A percentile compares a stretch with the other conserved stretches of the same genome.
phyloP scores from a whole-genome alignment of 2,888 invertebrate genomes.

The Scelioninae gen. 1 region DNA sequence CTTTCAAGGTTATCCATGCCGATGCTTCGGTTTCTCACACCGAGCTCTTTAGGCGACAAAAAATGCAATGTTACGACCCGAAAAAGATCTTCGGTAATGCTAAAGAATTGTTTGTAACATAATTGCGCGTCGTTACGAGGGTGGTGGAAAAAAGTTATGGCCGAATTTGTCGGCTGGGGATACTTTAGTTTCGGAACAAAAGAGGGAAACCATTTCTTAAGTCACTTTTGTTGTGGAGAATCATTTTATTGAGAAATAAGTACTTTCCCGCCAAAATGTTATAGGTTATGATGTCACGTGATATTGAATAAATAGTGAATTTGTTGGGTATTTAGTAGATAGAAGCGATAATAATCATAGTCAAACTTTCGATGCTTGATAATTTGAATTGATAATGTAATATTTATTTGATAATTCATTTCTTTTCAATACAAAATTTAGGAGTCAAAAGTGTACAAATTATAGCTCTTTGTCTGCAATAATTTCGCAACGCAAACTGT shows the following conservation, averaged over 20 bases:
- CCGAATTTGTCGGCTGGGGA: constrained; percentile 14
- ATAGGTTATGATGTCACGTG: no score
- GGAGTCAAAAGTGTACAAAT: constrained; percentile 8
- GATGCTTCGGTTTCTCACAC: constrained; percentile 54
- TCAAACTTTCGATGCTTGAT: no score
- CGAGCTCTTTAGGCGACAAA: constrained; percentile 49
- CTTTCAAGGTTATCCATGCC: constrained; percentile 53
- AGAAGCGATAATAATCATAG: no score
- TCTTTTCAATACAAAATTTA: neutral
- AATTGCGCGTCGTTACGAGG: constrained; percentile 31
- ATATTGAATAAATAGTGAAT: no score
- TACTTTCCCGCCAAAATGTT: no score
- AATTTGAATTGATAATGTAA: no score
- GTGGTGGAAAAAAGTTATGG: constrained; percentile 19
- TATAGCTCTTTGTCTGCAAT: constrained; percentile 31
- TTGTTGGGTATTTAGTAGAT: no score
- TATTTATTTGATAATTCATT: no score
- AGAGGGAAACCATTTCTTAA: no score
- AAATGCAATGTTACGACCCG: constrained; percentile 43
- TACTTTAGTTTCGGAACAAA: neutral
- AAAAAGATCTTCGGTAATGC: constrained; percentile 35
- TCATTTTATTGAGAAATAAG: no score
- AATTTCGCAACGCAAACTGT: constrained; percentile 41
- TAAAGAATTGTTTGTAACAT: constrained; percentile 30
- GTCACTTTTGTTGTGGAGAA: no score